A percentile compares a stretch with the other conserved stretches of the same genome.
phyloP scores from a whole-genome alignment of 2,797 vertebrate species.

The Propithecus perrieri region DNA sequence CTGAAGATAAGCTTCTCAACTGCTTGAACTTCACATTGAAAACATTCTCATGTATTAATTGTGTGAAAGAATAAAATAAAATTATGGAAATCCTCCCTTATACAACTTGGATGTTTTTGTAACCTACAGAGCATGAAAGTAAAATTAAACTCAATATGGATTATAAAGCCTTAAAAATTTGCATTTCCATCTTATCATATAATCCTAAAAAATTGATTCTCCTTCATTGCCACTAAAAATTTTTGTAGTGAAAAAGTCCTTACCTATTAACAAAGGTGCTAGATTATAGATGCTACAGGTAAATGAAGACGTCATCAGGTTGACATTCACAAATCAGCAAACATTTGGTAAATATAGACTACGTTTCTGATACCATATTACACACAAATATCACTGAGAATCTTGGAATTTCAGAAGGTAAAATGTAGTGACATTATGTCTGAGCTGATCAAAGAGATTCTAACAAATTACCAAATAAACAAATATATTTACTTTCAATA shows the following conservation, averaged over 20 bases:
- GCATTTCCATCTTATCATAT: not conserved
- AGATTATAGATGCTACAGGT: not conserved
- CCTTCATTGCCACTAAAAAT: not conserved
- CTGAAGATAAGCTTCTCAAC: not conserved
- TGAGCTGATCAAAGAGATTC: not conserved
- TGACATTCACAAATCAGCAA: not conserved
- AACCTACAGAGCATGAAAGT: not conserved
- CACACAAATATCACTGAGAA: not conserved
- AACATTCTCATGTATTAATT: not conserved
- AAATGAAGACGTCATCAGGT: not conserved
- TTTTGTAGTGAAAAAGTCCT: not conserved
- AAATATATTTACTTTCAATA: not conserved
- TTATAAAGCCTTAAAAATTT: constrained; percentile 6
- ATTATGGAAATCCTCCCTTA: not conserved
- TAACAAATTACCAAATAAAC: not conserved
- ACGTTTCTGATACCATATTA: not conserved
- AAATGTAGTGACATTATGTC: not conserved
- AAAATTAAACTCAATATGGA: not conserved
- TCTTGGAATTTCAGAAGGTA: not conserved
- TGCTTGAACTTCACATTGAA: not conserved
- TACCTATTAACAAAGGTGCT: not conserved
- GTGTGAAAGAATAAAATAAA: not conserved
- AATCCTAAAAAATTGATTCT: not conserved
- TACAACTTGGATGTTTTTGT: not conserved
- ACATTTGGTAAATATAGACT: not conserved